phyloP scores from a whole-genome alignment of 2,113 vertebrate genomes.

The Synodontis membranacea region DNA sequence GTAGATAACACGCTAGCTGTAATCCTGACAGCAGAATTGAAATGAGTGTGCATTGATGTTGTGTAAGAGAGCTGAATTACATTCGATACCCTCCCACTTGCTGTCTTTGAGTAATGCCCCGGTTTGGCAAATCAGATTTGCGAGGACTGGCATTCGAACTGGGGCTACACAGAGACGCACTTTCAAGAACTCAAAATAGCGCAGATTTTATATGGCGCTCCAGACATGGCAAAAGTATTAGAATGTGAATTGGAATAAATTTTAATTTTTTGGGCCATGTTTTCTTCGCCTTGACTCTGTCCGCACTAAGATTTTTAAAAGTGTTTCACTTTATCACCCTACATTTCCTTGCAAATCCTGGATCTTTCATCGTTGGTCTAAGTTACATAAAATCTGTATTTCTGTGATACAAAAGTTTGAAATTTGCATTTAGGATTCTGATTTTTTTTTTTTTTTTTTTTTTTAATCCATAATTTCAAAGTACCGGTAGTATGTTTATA shows the following conservation, averaged over 20 bases:
- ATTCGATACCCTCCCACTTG: conserved; percentile 52
- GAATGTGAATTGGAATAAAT: not conserved
- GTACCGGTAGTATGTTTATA: not conserved
- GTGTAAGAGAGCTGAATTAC: conserved; percentile 54
- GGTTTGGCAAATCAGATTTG: conserved; percentile 47
- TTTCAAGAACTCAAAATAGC: conserved; percentile 11
- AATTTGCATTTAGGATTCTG: not conserved
- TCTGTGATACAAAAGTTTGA: not conserved
- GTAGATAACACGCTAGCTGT: conserved; percentile 31
- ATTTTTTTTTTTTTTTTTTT: not conserved
- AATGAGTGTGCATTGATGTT: conserved; percentile 44
- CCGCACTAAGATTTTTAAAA: not conserved
- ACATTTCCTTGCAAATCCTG: not conserved
- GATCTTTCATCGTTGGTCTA: not conserved
- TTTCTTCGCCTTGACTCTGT: not conserved
- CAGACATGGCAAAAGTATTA: not conserved
- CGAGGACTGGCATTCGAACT: conserved; percentile 17
- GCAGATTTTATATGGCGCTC: too few species aligned
- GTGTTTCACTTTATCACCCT: not conserved
- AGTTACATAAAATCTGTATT: not conserved
- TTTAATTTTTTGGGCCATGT: too few species aligned
- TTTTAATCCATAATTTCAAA: not conserved
- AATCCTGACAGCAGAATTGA: conserved; percentile 46
- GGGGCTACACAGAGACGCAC: not conserved
- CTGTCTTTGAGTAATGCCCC: conserved; percentile 50